A percentile compares a stretch with the other conserved stretches of the same genome.
Conservation (phyloP, 2,797 vertebrate genomes). For the Molothrus ater region DNA sequence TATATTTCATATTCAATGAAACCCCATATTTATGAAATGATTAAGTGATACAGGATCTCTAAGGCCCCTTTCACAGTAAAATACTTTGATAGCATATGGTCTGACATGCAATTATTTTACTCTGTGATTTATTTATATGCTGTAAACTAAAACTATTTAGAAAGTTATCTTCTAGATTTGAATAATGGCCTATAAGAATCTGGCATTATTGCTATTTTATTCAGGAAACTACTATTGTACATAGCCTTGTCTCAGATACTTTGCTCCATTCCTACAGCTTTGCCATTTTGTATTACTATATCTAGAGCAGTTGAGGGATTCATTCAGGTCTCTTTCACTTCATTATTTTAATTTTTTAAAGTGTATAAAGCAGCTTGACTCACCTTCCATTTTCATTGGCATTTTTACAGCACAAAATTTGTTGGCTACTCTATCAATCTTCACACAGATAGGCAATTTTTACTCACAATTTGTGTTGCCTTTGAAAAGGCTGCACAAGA, state of each 20-base stretch:
- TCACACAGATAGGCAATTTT: background rate
- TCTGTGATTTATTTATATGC: background rate
- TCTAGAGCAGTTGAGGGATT: background rate
- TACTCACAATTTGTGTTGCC: background rate
- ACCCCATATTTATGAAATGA: background rate
- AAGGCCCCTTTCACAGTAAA: background rate
- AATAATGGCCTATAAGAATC: background rate
- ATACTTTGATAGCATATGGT: conserved; percentile 1
- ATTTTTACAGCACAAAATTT: background rate
- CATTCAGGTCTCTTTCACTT: background rate
- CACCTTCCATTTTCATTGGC: background rate
- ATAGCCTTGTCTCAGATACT: background rate
- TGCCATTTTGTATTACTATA: background rate
- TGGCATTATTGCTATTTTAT: background rate
- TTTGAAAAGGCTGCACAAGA: background rate
- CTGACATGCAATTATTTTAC: conserved; percentile 28
- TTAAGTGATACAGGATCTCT: background rate
- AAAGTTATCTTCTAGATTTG: background rate
- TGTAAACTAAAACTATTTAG: conserved; percentile 16
- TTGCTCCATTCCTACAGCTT: background rate
- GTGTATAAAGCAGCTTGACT: background rate
- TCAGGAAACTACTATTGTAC: background rate
- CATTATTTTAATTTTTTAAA: background rate
- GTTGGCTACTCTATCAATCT: background rate
- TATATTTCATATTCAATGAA: background rate